These are phyloP conservation scores for Pteropus alecto DNA, from an alignment of 2,113 vertebrate genomes.

Conservation along the genomic window DNA sequence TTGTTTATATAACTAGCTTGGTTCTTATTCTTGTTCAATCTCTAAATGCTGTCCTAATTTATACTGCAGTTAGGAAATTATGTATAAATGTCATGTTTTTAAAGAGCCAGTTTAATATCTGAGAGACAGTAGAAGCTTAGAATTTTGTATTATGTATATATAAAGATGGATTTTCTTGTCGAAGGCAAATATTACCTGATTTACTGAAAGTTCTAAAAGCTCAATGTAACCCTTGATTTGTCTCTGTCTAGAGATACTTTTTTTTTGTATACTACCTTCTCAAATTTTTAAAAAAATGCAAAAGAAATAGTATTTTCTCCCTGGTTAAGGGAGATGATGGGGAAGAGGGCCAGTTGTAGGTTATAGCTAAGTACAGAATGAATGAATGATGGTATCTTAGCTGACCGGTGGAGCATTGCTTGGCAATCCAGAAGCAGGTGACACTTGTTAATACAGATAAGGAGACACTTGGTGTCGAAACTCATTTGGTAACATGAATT, in stretches of 20 bases:
- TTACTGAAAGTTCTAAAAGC: slow-evolving; percentile 23
- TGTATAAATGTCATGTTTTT: background rate
- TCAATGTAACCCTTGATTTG: background rate
- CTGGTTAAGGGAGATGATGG: background rate
- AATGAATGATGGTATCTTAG: background rate
- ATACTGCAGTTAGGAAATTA: background rate
- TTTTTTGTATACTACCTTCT: background rate
- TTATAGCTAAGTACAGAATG: background rate
- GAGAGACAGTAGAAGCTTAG: background rate
- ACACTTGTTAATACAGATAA: background rate
- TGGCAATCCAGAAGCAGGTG: background rate
- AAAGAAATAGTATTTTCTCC: background rate
- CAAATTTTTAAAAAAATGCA: background rate
- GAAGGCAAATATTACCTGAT: background rate
- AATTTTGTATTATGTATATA: background rate
- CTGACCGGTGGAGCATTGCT: background rate
- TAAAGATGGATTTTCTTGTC: slow-evolving; percentile 1
- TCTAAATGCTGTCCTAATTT: background rate
- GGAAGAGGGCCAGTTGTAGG: background rate
- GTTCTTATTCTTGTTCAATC: background rate
- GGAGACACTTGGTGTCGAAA: background rate
- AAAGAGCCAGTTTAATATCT: background rate
- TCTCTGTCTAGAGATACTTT: background rate
- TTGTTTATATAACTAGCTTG: background rate
- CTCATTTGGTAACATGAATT: background rate